Evolutionary conservation across 2,113 vertebrate genomes (phyloP), one percentile per base, ranked within the genome.

Genomic region (Aspiorhynchus laticeps): DNA sequence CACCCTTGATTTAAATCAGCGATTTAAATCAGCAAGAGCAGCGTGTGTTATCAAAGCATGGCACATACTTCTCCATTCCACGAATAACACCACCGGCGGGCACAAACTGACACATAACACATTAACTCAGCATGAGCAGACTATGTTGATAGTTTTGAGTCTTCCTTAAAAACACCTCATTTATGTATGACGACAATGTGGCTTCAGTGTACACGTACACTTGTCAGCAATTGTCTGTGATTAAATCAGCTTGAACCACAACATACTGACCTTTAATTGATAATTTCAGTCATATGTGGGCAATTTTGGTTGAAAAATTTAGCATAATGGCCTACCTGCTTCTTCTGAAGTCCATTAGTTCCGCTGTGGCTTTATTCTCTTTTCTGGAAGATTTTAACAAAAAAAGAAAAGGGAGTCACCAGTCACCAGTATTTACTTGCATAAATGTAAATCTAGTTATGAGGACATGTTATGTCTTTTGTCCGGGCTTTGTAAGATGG

Each of bases 31-130:
- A 51, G 61, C 85, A 86, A 51, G 83, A 78, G 11, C 65, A 5
- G 80, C 24, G 31, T 75, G 74, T 91, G 80, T 91, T 90, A 63
- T 91, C 84, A 82, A 90, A 91, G 89, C 88, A 86, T 43, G 26
- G 43, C 90, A 88, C 87, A 88, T 85, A 76, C 76, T 48, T 3
- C 84, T 85, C 87, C 24, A 7, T 88, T 86, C 26, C 63, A 83
- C 41, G 65, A 51, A 1, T 14, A 33, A 0, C 17, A 31, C 56
- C 59, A 85, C 43, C 36, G 24, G 48, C 61, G n/a, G 74, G 41
- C 61, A 82, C 61, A 82, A 67, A 69, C 41, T 82, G 80, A 82
- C 61, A 82, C 15, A 9, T 33, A 67, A 82, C 26, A 65, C 80
- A 67, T 81, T 19, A 81, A 41, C 79, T 63, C 79, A 63, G 79